Percentiles rank a stretch among this genome's conserved stretches.
phyloP scores from a whole-genome alignment of 2,797 vertebrate genomes.

The Diplodus puntazzo region DNA sequence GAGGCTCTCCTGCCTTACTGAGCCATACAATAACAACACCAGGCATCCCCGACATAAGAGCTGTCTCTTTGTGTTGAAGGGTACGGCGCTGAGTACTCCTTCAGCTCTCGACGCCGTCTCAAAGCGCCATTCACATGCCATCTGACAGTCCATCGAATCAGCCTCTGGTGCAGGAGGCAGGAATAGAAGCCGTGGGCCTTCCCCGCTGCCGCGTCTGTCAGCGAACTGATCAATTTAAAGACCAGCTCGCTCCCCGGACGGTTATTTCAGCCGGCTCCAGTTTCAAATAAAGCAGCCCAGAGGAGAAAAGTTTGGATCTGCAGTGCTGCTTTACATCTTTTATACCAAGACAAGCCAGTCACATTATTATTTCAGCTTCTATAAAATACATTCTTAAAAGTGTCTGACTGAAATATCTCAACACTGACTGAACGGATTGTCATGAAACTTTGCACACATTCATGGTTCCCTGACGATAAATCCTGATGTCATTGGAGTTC shows the following conservation, averaged over 20 bases:
- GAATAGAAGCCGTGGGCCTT: conserved; percentile 15
- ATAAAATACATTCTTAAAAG: not conserved
- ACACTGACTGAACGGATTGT: not conserved
- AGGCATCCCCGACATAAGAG: conserved; percentile 50
- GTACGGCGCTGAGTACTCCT: conserved; percentile 34
- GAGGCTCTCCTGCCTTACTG: conserved; percentile 31
- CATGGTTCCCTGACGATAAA: not conserved
- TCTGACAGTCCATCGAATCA: conserved; percentile 44
- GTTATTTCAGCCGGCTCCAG: not conserved
- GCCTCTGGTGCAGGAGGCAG: conserved; percentile 15
- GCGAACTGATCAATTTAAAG: conserved; percentile 47
- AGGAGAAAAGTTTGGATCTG: not conserved
- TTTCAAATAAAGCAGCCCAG: conserved; percentile 6
- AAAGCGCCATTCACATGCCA: conserved; percentile 30
- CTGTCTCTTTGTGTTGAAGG: conserved; percentile 60
- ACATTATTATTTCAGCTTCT: not conserved
- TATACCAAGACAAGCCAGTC: not conserved
- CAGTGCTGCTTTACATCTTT: not conserved
- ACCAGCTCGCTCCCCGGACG: not conserved
- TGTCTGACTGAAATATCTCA: not conserved
- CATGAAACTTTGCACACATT: not conserved
- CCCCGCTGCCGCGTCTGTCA: conserved; percentile 1
- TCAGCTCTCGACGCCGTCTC: conserved; percentile 45
- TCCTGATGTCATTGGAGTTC: not conserved
- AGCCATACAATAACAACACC: conserved; percentile 51